Evolutionary conservation across 1,140 invertebrate species (phyloP).

Genomic region (Apolygus lucorum): DNA sequence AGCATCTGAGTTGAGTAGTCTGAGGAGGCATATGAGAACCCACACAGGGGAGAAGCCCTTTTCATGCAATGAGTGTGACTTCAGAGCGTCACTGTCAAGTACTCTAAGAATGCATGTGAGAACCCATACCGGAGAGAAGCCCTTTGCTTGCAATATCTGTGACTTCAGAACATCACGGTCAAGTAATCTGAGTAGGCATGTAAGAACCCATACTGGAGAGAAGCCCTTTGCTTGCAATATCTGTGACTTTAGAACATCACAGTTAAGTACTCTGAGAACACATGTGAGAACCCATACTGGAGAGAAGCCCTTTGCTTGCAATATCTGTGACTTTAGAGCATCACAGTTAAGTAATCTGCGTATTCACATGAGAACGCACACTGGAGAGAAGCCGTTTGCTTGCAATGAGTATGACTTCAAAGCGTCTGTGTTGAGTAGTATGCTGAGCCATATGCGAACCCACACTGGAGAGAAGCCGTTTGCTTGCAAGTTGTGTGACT

Average conservation of each 20-base stretch:
- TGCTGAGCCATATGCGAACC: constrained; percentile 21
- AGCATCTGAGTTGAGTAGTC: no score
- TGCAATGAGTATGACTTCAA: background rate
- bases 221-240: background rate
- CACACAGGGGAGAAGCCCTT: constrained; percentile 51
- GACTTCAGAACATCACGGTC: constrained; percentile 3
- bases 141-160: constrained; percentile 29
- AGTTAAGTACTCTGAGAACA: background rate
- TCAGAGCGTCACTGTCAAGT: constrained; percentile 15
- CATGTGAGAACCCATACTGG: background rate
- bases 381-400: background rate
- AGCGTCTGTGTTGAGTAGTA: background rate
- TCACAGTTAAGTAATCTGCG: background rate
- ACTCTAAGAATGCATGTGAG: constrained; percentile 25
- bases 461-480: constrained; percentile 31
- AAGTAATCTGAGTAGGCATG: background rate
- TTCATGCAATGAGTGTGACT: constrained; percentile 35
- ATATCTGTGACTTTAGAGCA: background rate
- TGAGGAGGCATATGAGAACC: constrained; percentile 64
- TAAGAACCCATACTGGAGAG: background rate
- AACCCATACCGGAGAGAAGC: constrained; percentile 31
- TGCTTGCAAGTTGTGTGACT: constrained; percentile 30
- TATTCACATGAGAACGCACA: background rate
- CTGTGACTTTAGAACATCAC: background rate
- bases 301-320: background rate